phyloP scores from a whole-genome alignment of 2,113 vertebrate genomes.

The Aldabrachelys gigantea region DNA sequence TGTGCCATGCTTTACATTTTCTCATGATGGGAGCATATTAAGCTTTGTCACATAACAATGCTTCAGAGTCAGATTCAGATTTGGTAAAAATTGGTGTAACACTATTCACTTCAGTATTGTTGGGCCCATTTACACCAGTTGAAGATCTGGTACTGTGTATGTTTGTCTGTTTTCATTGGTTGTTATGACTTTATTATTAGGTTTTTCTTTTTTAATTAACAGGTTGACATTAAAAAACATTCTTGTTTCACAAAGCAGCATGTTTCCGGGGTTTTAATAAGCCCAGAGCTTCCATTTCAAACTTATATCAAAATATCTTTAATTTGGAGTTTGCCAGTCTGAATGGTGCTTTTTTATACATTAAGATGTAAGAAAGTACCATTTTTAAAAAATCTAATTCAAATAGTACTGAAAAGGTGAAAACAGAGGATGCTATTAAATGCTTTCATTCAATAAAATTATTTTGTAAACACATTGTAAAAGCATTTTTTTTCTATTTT shows the following conservation, averaged over 20 bases:
- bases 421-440: neutral
- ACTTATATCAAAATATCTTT: neutral
- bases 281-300: neutral
- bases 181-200: neutral
- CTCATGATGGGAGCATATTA: neutral
- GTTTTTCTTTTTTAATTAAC: neutral
- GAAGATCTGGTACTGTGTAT: neutral
- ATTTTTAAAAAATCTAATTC: neutral
- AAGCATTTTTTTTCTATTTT: neutral
- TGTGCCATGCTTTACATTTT: neutral
- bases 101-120: neutral
- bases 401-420: neutral
- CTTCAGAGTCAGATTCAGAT: neutral
- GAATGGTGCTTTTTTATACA: neutral
- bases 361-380: neutral
- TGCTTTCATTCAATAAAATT: neutral
- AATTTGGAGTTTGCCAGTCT: neutral
- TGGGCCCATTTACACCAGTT: rapidly evolving
- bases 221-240: neutral
- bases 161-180: neutral
- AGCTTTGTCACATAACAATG: neutral
- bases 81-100: neutral
- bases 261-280: neutral
- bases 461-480: neutral
- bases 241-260: neutral